These are phyloP conservation scores for Leptopilina myrica DNA, from an alignment of 2,888 invertebrate genomes.

Conservation along the genomic window DNA sequence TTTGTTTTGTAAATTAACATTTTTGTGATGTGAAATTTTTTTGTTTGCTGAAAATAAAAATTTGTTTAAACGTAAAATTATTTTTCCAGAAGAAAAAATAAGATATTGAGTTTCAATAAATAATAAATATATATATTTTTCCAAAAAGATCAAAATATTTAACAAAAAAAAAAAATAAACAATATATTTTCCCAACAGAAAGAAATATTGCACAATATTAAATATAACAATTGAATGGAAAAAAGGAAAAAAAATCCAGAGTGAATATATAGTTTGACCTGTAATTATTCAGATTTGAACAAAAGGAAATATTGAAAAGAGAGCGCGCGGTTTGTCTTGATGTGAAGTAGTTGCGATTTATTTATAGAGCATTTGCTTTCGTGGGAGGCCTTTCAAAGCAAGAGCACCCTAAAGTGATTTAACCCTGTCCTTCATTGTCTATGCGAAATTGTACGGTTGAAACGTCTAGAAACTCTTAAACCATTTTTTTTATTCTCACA, in stretches of 20 bases:
- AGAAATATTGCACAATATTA: no score
- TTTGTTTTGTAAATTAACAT: background rate
- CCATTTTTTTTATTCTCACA: background rate
- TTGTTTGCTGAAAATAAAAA: background rate
- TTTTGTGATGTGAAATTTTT: no score
- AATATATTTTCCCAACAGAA: no score
- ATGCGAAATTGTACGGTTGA: constrained; percentile 48
- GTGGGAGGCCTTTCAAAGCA: constrained; percentile 51
- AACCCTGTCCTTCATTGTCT: constrained; percentile 51
- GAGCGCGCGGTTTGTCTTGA: constrained; percentile 34
- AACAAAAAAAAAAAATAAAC: no score
- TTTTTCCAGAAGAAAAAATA: no score
- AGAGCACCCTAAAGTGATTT: constrained; percentile 51
- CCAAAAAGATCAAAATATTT: no score
- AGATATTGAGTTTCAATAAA: no score
- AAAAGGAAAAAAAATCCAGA: no score
- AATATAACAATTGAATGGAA: no score
- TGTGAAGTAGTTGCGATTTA: constrained; percentile 46
- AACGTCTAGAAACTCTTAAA: constrained; percentile 38
- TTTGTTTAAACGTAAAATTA: background rate
- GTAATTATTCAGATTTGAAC: constrained; percentile 18
- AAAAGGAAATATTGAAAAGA: constrained; percentile 40
- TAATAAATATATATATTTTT: no score
- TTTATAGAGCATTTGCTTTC: constrained; percentile 54
- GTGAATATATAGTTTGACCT: background rate